Evolutionary conservation across 2,888 invertebrate species (phyloP), one percentile per base, ranked within the genome.

Genomic region (Nudaria mundana): DNA sequence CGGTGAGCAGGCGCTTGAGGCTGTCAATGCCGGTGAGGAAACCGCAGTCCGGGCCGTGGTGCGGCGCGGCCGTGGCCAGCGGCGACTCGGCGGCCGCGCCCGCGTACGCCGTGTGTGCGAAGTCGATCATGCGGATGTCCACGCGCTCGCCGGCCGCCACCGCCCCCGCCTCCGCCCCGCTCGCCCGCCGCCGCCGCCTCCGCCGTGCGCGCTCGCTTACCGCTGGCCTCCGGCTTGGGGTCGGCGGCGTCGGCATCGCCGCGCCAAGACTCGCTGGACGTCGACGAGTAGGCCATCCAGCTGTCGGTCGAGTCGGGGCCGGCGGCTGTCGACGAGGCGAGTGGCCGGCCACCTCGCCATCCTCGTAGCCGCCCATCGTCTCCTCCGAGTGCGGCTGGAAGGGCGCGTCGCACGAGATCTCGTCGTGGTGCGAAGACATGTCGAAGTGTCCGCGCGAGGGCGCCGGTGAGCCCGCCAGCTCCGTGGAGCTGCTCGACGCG

Each of bases 71-170:
- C 25, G 89, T 87, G 59, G 83, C 81, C 46, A 87, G 95, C 43
- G 91, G 90, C 2, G 90, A 87, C 66, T 81, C 81, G 23, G 85
- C 81, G 23, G 76, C 84, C 15, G 89, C 88, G 55, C 93, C 93
- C 35, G 94, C 94, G 79, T 94, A 94, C 6, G 96, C 95, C 5
- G 97, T 96, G 80, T 98, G 97, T 46, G 98, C 98, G 89, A 98
- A 98, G 87, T 98, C 98, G 59, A 98, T 98, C 92, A 98, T 95
- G 60, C 97, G 92, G 36, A 98, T 94, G 76, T 97, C 97, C 6
- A 95, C 94, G 66, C 90, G 90, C 66, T 90, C 89, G 37, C 77
- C 79, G 36, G 76, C 48, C 18, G 18, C 61, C 47, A 59, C 48
- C 58, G 54, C 26, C 26, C 4, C 15, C 12, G 72, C 56, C 43